Conservation (phyloP, 2,797 vertebrate species). For the Sciurus vulgaris region DNA sequence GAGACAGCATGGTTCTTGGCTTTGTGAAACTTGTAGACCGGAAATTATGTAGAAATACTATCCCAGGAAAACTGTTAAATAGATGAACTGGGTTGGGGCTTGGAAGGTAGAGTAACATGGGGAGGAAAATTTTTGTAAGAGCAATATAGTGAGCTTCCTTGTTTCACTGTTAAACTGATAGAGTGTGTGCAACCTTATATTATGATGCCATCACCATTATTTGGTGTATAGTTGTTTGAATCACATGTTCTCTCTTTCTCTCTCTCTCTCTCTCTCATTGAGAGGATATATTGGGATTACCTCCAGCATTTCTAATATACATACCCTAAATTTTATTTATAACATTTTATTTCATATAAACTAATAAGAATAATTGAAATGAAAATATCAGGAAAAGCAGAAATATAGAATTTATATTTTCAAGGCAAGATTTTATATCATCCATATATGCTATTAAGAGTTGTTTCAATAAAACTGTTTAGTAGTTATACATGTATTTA, state of each 20-base stretch:
- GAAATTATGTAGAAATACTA: conserved; percentile 11
- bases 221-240: background rate
- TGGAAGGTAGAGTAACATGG: background rate
- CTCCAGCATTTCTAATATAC: background rate
- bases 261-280: background rate
- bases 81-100: background rate
- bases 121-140: background rate
- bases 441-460: background rate
- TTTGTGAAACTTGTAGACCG: background rate
- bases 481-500: background rate
- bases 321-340: conserved; percentile 10
- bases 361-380: conserved; percentile 21
- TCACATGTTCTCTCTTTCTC: background rate
- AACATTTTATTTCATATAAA: background rate
- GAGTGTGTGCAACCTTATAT: background rate
- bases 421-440: background rate
- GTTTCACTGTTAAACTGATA: background rate
- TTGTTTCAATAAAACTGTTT: conserved; percentile 35
- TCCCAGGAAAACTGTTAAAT: background rate
- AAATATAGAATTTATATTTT: conserved; percentile 20
- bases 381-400: conserved; percentile 46
- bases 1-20: background rate
- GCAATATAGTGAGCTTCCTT: background rate
- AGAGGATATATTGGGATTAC: background rate
- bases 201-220: background rate